phyloP scores from a whole-genome alignment of 1,140 invertebrate genomes.

The Eulimnadia texana region DNA sequence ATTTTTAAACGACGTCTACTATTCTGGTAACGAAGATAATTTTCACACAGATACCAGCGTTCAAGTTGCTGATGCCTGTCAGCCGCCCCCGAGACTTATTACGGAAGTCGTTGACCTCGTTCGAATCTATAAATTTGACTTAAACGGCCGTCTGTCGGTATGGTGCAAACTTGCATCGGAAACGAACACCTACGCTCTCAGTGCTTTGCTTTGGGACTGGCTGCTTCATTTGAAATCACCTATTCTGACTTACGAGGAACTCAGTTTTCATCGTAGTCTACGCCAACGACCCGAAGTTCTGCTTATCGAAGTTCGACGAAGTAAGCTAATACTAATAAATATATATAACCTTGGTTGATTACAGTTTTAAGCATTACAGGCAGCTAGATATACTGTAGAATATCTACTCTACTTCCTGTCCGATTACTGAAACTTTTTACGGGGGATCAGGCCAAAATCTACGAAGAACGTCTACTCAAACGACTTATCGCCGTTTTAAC shows the following conservation, averaged over 20 bases:
- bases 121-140: constrained; percentile 39
- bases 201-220: constrained; percentile 51
- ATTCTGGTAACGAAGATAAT: no score
- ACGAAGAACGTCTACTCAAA: constrained; percentile 40
- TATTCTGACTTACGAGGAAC: constrained; percentile 45
- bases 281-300: constrained; percentile 30
- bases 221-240: constrained; percentile 49
- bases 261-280: constrained; percentile 48
- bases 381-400: constrained; percentile 47
- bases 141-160: constrained; percentile 48
- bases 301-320: constrained; percentile 43
- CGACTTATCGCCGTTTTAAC: constrained; percentile 45
- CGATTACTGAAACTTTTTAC: constrained; percentile 42
- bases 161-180: constrained; percentile 49
- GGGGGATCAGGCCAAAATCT: constrained; percentile 14
- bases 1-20: no score
- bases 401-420: constrained; percentile 55
- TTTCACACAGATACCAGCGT: constrained; percentile 24
- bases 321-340: no score
- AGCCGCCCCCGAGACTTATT: constrained; percentile 36
- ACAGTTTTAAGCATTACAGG: constrained; percentile 33
- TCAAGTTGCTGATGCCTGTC: constrained; percentile 34
- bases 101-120: constrained; percentile 32
- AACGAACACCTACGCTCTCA: constrained; percentile 42
- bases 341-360: no score